A percentile compares a stretch with the other conserved stretches of the same genome.
These are phyloP conservation scores for Tenrec ecaudatus DNA, from an alignment of 2,113 vertebrate species.

Conservation along the genomic window DNA sequence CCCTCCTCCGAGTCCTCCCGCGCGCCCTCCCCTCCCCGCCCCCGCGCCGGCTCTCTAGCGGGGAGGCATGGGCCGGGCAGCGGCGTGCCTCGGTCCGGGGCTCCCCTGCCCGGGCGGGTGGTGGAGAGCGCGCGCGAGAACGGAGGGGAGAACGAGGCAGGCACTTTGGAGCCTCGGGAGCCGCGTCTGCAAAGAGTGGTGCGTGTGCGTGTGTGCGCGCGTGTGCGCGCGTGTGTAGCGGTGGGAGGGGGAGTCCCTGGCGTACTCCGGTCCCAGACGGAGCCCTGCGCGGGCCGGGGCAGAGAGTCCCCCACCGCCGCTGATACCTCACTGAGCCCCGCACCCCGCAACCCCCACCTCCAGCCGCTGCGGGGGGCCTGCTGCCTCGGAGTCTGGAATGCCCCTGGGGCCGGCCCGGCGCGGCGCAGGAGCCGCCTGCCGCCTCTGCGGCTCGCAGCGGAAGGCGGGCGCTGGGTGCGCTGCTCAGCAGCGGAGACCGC, in stretches of 20 bases:
- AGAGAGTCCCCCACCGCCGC: conserved; percentile 89
- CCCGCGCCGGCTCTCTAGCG: conserved; percentile 84
- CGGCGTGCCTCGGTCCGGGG: conserved; percentile 77
- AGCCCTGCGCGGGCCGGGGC: conserved; percentile 89
- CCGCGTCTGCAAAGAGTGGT: conserved; percentile 88
- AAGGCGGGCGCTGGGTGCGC: conserved; percentile 55
- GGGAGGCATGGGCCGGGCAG: conserved; percentile 78
- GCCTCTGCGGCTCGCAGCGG: conserved; percentile 65
- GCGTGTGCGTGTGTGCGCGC: conserved; percentile 85
- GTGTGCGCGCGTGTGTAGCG: conserved; percentile 81
- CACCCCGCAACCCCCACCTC: conserved; percentile 64
- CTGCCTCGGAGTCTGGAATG: neutral
- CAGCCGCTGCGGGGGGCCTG: neutral
- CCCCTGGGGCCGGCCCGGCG: neutral
- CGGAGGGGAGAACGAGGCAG: conserved; percentile 52
- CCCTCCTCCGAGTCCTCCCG: conserved; percentile 82
- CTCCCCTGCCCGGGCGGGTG: conserved; percentile 71
- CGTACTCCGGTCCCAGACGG: conserved; percentile 93
- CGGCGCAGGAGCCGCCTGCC: conserved; percentile 40
- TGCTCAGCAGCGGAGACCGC: neutral
- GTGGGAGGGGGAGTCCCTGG: conserved; percentile 90
- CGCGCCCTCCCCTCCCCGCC: conserved; percentile 87
- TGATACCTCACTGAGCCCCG: conserved; percentile 92
- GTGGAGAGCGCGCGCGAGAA: conserved; percentile 72
- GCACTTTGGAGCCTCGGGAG: conserved; percentile 93